phyloP scores from a whole-genome alignment of 1,140 invertebrate genomes.

The Drosophila pseudoananassae region DNA sequence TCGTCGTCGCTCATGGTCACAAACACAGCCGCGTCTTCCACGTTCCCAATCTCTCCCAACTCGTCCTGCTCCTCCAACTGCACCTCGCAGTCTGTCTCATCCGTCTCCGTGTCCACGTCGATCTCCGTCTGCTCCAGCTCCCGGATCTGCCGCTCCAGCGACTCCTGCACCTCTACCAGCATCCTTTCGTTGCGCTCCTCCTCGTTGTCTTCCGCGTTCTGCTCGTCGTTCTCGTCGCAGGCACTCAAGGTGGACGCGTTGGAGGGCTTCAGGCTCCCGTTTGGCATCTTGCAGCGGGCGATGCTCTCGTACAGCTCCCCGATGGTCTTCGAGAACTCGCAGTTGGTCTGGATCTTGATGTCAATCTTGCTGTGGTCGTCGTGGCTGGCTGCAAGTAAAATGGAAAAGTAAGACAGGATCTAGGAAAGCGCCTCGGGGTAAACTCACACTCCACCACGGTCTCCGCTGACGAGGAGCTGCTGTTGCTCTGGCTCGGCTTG shows the following conservation, averaged over 20 bases:
- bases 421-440: neutral
- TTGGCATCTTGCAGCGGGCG: constrained; percentile 46
- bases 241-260: constrained; percentile 51
- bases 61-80: constrained; percentile 70
- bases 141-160: constrained; percentile 91
- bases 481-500: constrained; percentile 33
- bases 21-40: constrained; percentile 67
- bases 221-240: constrained; percentile 80
- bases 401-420: neutral
- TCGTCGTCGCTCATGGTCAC: constrained; percentile 73
- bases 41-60: constrained; percentile 17
- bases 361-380: constrained; percentile 82
- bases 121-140: constrained; percentile 92
- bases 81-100: constrained; percentile 87
- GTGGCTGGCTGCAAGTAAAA: constrained; percentile 24
- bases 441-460: constrained; percentile 61
- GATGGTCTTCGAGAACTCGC: constrained; percentile 81
- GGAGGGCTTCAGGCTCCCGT: constrained; percentile 40
- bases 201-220: constrained; percentile 62
- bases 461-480: constrained; percentile 37
- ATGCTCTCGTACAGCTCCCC: constrained; percentile 81
- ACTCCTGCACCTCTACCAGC: constrained; percentile 91
- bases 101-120: constrained; percentile 92
- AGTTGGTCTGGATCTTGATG: constrained; percentile 83
- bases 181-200: constrained; percentile 87